phyloP scores from a whole-genome alignment of 2,113 vertebrate species.

The Anhinga anhinga region DNA sequence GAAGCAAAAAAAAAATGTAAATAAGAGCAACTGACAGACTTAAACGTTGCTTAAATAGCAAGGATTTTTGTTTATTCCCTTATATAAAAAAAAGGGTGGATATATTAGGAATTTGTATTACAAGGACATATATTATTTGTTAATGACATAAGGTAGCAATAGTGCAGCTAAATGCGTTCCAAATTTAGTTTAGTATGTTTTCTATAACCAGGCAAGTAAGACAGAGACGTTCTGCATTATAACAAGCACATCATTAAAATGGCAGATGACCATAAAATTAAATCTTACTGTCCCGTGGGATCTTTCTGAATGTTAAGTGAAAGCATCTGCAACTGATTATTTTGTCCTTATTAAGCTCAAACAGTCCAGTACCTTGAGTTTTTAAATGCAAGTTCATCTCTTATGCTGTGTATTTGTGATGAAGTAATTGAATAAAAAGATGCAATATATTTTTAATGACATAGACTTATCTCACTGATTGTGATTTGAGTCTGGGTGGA shows the following conservation, averaged over 20 bases:
- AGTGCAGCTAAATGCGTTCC: not conserved
- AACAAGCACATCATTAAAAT: slow-evolving; percentile 42
- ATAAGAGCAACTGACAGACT: not conserved
- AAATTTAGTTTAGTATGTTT: slow-evolving; percentile 4
- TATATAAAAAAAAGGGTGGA: not conserved
- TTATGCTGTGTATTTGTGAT: not conserved
- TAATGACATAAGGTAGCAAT: not conserved
- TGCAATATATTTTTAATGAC: not conserved
- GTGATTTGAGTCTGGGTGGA: not conserved
- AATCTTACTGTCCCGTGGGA: slow-evolving; percentile 17
- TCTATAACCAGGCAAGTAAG: slow-evolving; percentile 8
- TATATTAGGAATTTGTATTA: not conserved
- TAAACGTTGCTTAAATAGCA: not conserved
- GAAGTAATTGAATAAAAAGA: slow-evolving; percentile 17
- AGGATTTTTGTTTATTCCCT: not conserved
- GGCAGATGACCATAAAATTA: slow-evolving; percentile 55
- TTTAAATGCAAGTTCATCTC: slow-evolving; percentile 26
- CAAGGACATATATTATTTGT: not conserved
- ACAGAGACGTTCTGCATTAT: slow-evolving; percentile 45
- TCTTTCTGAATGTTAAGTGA: slow-evolving; percentile 38
- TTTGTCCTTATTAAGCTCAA: slow-evolving; percentile 47
- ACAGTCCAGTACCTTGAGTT: not conserved
- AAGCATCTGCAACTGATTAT: slow-evolving; percentile 46
- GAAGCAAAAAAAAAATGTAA: not conserved
- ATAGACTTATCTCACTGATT: not conserved